A percentile compares a stretch with the other conserved stretches of the same genome.
Conservation (phyloP, 2,797 vertebrate genomes). For the Molothrus ater region DNA sequence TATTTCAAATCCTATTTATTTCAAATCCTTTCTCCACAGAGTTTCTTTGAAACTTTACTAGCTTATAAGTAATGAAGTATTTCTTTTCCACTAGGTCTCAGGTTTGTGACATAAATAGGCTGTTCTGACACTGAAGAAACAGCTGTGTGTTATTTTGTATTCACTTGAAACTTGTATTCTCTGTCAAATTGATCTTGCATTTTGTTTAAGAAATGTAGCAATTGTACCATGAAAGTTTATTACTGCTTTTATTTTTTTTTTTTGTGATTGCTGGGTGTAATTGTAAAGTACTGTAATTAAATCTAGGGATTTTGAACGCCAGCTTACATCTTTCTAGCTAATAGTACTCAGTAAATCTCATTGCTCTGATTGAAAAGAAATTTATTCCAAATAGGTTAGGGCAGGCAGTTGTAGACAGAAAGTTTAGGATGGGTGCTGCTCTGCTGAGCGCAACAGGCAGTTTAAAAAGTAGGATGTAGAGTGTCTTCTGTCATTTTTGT, state of each 20-base stretch:
- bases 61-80: background rate
- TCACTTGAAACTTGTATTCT: background rate
- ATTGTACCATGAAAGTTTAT: background rate
- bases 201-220: background rate
- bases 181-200: background rate
- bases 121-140: background rate
- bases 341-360: background rate
- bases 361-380: background rate
- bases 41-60: background rate
- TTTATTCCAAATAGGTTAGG: background rate
- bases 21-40: background rate
- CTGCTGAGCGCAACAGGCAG: background rate
- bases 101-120: fast-evolving
- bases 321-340: background rate
- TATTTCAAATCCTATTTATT: background rate
- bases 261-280: background rate
- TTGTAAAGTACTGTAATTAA: background rate
- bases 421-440: background rate
- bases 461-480: background rate
- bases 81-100: background rate
- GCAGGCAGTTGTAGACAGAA: background rate
- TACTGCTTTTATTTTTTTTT: background rate
- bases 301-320: background rate
- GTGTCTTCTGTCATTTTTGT: background rate
- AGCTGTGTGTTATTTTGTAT: background rate